These are phyloP conservation scores for Dysdera silvatica DNA, from an alignment of 1,140 invertebrate species.

Conservation along the genomic window DNA sequence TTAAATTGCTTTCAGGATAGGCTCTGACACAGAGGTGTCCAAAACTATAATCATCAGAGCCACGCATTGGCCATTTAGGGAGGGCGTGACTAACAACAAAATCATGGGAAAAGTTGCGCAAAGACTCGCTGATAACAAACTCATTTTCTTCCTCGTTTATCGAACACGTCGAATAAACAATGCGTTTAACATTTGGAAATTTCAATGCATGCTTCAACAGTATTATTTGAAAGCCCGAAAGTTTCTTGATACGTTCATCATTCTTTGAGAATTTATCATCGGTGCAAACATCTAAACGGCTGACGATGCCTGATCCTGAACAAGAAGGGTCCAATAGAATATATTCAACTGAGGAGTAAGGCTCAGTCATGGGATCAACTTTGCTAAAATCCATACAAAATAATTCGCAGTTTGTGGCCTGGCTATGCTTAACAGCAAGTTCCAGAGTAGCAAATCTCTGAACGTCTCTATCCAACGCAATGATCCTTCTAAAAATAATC, in stretches of 20 bases:
- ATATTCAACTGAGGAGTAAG: slow-evolving; percentile 67
- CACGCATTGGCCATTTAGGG: slow-evolving; percentile 39
- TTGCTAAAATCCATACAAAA: slow-evolving; percentile 63
- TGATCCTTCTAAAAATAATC: slow-evolving; percentile 56
- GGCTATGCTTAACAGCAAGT: slow-evolving; percentile 50
- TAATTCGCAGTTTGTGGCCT: slow-evolving; percentile 57
- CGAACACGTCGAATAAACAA: slow-evolving; percentile 95
- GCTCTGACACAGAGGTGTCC: slow-evolving; percentile 63
- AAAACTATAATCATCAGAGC: slow-evolving; percentile 45
- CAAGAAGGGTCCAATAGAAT: slow-evolving; percentile 93
- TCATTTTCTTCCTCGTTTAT: slow-evolving; percentile 86
- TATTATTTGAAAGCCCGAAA: slow-evolving; percentile 74
- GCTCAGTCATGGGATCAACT: slow-evolving; percentile 49
- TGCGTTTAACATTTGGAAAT: slow-evolving; percentile 71
- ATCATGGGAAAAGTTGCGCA: slow-evolving; percentile 35
- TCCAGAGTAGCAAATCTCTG: slow-evolving; percentile 57
- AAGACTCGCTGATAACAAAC: slow-evolving; percentile 60
- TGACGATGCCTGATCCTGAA: slow-evolving; percentile 79
- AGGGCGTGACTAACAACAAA: slow-evolving; percentile 37
- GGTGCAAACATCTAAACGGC: slow-evolving; percentile 47
- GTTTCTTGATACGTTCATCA: slow-evolving; percentile 53
- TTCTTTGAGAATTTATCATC: slow-evolving; percentile 38
- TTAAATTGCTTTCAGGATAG: slow-evolving; percentile 61
- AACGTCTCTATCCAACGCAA: slow-evolving; percentile 67
- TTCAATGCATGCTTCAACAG: slow-evolving; percentile 76